Evolutionary conservation across 2,888 invertebrate genomes (phyloP), one percentile per base, ranked within the genome.

Genomic region (Stramonita haemastoma): DNA sequence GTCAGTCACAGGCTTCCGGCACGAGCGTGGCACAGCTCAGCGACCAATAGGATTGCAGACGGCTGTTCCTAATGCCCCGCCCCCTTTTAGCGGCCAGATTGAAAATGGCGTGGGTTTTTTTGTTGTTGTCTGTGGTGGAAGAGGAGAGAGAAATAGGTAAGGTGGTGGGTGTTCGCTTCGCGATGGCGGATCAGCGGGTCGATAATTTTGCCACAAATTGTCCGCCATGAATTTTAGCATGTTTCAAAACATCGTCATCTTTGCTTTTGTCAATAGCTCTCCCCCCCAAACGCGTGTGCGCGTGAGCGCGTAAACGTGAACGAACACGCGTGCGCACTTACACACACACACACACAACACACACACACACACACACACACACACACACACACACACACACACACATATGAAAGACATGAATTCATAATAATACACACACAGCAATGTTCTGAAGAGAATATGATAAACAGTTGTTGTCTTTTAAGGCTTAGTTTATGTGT

Each of bases 151-250:
- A 29, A 22, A 32, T 26, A 57, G 46, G 6, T 1, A 13, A 8
- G 57, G 11, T 13, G 36, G 56, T 22, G 29, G 15, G 86, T 56
- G 46, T 66, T 86, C 29, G 66, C 11, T 86, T 60, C 70, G 15
- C 1, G 6, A 60, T 22, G 60, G 17, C 34, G 56, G 22, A 17
- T 19, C 4, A 26, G 34, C 19, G 32, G 66, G 66, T 46, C 73
- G 70, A 34, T 70, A 34, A 56, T 77, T 34, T 26, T n/a, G 77
- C 29, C 46, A n/a, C 56, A 87, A 87, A 46, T 77, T 36, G 87
- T 29, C 77, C 56, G 87, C 77, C 32, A 87, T 87, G 87, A 87
- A 87, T 77, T 87, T 87, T 66, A 70, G 34, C 34, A 86, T 66
- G 86, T 70, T 66, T 84, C 84, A 57, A 56, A 57, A 84, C 29